Base-by-base conservation (phyloP, 2,888 invertebrate species). In the Caenorhabditis sp. region DNA sequence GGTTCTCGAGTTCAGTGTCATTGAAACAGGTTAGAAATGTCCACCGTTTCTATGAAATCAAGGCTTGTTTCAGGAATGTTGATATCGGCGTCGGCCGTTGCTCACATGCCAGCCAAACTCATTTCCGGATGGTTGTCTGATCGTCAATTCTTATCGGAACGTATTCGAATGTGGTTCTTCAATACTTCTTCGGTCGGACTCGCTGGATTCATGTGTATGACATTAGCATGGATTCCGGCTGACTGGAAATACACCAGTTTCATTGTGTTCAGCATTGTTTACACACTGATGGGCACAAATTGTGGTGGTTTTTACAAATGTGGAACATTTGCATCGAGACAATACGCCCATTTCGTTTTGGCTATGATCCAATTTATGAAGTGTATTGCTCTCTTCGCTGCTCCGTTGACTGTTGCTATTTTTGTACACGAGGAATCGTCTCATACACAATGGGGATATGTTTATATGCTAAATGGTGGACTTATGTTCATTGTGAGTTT, bases 221-320 rank as follows among this genome's bases (percentile, higher is more conserved):
- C 68, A 23, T 62, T 81, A 54, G 82, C 81, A 12, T 80, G 70
- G 62, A 72, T 82, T 43, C 82, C 82, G 24, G 62, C 58, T 10
- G 43, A 58, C 2, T 75, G 66, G 66, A 70, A 75, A 49, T 74
- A 74, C 27, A 74, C 74, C n/a, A 74, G 74, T 63, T 53, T 79
- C 4, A 49, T 79, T 17, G 60, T 78, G 58, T 81, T 79, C 73
- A 78, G 79, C 14, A 65, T 81, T 36, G 81, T 84, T 24, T 81
- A 81, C 64, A 77, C 79, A 17, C 66, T 81, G 26, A 76, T 83
- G 67, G 82, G 83, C 1, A 77, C 81, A 12, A 85, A 85, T 66
- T 83, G 84, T 50, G 84, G 84, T 8, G 85, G 84, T 17, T 85
- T 84, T 71, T 85, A 84, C 65, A 85, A 85, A 65, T 84, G 84